Percentiles rank a stretch among this genome's conserved stretches.
Evolutionary conservation across 2,797 vertebrate species (phyloP).

Genomic region (Coilia nasus): DNA sequence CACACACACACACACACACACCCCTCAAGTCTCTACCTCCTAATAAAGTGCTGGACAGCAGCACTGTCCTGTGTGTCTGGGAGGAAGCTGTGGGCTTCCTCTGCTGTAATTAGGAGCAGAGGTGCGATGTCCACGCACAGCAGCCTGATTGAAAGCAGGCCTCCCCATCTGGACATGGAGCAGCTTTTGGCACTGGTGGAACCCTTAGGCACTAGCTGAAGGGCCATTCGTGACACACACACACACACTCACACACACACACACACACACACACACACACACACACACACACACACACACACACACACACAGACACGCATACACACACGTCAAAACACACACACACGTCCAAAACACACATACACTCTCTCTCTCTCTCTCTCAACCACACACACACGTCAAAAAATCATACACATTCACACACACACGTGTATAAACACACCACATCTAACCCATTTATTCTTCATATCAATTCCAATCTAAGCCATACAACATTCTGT

Average conservation of each 20-base stretch:
- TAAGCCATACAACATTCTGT: not conserved
- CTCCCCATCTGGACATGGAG: not conserved
- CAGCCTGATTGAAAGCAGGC: slow-evolving; percentile 25
- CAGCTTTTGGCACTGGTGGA: not conserved
- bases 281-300: slow-evolving; percentile 6
- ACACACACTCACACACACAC: not conserved
- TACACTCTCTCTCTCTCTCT: not conserved
- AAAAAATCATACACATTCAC: not conserved
- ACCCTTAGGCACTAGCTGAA: not conserved
- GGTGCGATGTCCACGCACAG: not conserved
- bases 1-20: not conserved
- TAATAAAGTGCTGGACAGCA: not conserved
- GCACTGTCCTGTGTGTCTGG: not conserved
- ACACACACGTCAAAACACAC: slow-evolving; percentile 21
- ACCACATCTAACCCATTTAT: too few relatives aligned
- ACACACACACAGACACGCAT: not conserved
- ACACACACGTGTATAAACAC: slow-evolving; percentile 15
- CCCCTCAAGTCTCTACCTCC: not conserved
- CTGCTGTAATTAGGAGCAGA: not conserved
- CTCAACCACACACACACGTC: not conserved
- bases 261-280: not conserved
- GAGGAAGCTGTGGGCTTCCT: not conserved
- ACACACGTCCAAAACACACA: not conserved
- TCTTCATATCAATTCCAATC: not conserved
- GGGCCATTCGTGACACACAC: not conserved